phyloP scores from a whole-genome alignment of 2,888 invertebrate genomes.

The Eupelmus urozonus region DNA sequence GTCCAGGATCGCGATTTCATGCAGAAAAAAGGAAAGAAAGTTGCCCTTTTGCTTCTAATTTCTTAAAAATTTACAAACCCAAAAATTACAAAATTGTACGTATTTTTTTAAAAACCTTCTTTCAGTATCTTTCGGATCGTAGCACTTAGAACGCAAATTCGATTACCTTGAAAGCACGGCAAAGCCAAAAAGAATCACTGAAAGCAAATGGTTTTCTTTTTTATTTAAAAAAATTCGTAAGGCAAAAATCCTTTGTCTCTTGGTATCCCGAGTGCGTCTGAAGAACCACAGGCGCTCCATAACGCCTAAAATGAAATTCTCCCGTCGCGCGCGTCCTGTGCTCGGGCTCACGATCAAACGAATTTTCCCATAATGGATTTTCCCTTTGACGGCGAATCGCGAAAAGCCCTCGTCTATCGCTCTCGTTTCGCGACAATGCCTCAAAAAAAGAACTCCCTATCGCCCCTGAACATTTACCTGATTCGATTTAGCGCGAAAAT shows the following conservation, averaged over 20 bases:
- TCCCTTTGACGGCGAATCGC: constrained; percentile 32
- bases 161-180: background rate
- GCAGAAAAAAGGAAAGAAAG: background rate
- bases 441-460: too few species aligned
- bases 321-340: background rate
- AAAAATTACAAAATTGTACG: too few species aligned
- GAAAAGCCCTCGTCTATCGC: too few species aligned
- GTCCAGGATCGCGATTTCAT: constrained; percentile 4
- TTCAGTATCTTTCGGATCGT: too few species aligned
- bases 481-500: too few species aligned
- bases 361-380: constrained; percentile 40
- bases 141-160: background rate
- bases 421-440: too few species aligned
- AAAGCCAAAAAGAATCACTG: background rate
- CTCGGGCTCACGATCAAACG: background rate
- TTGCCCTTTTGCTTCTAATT: too few species aligned
- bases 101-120: too few species aligned
- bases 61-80: too few species aligned
- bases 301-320: constrained; percentile 25
- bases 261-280: background rate
- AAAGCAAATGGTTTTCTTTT: too few species aligned
- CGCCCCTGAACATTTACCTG: too few species aligned
- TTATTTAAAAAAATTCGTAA: background rate
- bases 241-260: background rate
- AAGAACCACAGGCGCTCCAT: constrained; percentile 24